Percentiles rank a stretch among this genome's conserved stretches.
These are phyloP conservation scores for Drosophila peninsularis DNA, from an alignment of 2,888 invertebrate genomes.

Conservation along the genomic window DNA sequence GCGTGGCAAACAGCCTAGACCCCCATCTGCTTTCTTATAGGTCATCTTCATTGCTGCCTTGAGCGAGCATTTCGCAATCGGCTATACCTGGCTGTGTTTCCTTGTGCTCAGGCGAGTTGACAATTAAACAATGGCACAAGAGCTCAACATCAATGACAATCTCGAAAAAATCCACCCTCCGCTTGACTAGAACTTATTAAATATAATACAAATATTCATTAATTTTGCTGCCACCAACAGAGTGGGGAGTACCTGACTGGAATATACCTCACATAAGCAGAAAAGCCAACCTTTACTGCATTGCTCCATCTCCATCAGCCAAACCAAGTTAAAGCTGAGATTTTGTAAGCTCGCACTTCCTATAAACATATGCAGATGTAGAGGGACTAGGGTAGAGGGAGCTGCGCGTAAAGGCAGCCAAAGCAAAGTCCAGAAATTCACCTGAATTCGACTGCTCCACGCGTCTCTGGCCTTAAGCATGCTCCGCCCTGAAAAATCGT, in stretches of 20 bases:
- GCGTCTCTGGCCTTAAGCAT: background rate
- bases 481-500: too few relatives aligned
- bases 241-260: background rate
- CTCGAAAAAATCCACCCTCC: constrained; percentile 1
- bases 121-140: constrained; percentile 2
- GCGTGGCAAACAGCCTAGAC: too few relatives aligned
- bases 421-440: background rate
- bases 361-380: background rate
- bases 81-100: background rate
- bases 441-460: background rate
- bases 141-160: constrained; percentile 9
- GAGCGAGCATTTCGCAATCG: background rate
- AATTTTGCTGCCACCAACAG: background rate
- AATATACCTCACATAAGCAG: background rate
- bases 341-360: too few relatives aligned
- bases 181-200: background rate
- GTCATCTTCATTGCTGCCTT: background rate
- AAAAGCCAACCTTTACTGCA: background rate
- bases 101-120: background rate
- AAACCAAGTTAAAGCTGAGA: too few relatives aligned
- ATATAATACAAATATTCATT: constrained; percentile 6
- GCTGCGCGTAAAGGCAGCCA: background rate
- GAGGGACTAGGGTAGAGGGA: too few relatives aligned
- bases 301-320: too few relatives aligned
- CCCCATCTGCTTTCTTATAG: too few relatives aligned